These are phyloP conservation scores for Trematomus bernacchii DNA, from an alignment of 2,797 vertebrate species.

Conservation along the genomic window DNA sequence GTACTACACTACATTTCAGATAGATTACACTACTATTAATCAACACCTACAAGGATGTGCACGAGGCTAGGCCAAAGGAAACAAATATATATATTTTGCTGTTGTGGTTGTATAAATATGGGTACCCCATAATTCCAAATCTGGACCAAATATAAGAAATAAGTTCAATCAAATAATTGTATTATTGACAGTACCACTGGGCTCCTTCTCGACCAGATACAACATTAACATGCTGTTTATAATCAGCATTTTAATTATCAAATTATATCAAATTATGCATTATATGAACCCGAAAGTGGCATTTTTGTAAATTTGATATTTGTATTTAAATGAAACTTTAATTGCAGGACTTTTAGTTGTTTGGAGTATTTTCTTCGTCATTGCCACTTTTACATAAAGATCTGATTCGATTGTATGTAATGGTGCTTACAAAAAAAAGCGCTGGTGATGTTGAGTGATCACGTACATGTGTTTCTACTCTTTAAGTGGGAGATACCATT, in stretches of 20 bases:
- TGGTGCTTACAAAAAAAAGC: background rate
- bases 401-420: background rate
- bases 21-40: background rate
- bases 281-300: too few species aligned
- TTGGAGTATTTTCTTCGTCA: background rate
- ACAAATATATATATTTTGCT: too few species aligned
- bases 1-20: background rate
- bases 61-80: too few species aligned
- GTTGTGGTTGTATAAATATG: too few species aligned
- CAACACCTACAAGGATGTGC: background rate
- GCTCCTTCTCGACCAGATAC: too few species aligned
- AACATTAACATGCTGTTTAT: too few species aligned
- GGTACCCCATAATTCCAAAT: too few species aligned
- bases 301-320: background rate
- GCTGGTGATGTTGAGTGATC: background rate
- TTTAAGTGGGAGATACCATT: constrained; percentile 14
- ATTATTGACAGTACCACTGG: too few species aligned
- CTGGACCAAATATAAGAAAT: too few species aligned
- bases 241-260: too few species aligned
- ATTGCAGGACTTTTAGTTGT: background rate
- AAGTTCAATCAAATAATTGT: too few species aligned
- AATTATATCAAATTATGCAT: too few species aligned
- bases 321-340: background rate
- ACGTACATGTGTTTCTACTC: constrained; percentile 16
- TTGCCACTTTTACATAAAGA: background rate